Conservation (phyloP, 1,140 invertebrate species). For the Drosophila melanica region DNA sequence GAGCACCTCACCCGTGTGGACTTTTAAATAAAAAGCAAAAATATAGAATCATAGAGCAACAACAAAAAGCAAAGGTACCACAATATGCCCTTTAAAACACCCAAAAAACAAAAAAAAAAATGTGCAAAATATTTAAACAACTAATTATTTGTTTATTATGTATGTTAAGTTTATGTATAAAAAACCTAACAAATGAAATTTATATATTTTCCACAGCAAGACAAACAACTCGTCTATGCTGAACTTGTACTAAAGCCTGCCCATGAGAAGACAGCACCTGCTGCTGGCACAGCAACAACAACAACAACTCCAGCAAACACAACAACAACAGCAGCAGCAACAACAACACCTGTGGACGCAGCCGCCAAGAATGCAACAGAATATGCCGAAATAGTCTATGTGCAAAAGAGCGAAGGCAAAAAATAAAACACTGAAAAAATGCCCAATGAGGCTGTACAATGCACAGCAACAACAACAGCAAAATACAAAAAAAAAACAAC, state of each 20-base stretch:
- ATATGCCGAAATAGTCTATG: conserved; percentile 87
- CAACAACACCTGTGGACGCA: conserved; percentile 37
- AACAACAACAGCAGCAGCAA: conserved; percentile 65
- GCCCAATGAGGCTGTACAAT: conserved; percentile 64
- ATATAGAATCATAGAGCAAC: background rate
- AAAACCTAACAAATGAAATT: background rate
- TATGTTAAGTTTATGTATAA: background rate
- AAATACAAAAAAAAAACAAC: conserved; percentile 43
- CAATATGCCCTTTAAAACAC: conserved; percentile 37
- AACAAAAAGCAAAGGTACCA: conserved; percentile 55
- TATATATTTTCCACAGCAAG: conserved; percentile 54
- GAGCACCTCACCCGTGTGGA: conserved; percentile 80
- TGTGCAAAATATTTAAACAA: background rate
- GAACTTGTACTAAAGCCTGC: conserved; percentile 85
- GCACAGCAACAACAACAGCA: conserved; percentile 23
- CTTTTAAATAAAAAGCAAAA: conserved; percentile 71
- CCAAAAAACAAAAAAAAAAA: background rate
- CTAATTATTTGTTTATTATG: background rate
- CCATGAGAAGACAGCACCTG: conserved; percentile 72
- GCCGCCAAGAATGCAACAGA: conserved; percentile 85
- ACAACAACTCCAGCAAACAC: conserved; percentile 65
- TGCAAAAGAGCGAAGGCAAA: conserved; percentile 72
- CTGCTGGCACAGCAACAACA: conserved; percentile 76
- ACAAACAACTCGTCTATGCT: conserved; percentile 86
- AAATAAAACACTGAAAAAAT: conserved; percentile 50